Conservation (phyloP, 2,113 vertebrate species). For the Melanerpes aurifrons region DNA sequence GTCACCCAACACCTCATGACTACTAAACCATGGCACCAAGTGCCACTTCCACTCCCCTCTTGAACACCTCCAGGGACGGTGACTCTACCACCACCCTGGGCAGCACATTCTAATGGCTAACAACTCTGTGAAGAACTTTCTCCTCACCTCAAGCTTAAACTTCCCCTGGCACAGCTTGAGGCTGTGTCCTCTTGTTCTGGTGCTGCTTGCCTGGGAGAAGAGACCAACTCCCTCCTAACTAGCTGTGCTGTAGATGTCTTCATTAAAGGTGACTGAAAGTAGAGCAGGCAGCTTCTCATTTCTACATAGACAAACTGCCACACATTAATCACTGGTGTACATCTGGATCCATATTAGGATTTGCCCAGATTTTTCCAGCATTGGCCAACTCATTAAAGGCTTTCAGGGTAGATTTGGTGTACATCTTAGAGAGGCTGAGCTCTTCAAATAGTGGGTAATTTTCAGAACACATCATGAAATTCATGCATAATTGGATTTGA, state of each 20-base stretch:
- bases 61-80: too few species aligned
- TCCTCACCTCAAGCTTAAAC: too few species aligned
- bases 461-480: background rate
- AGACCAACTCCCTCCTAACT: background rate
- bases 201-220: too few species aligned
- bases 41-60: too few species aligned
- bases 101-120: too few species aligned
- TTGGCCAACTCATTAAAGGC: accelerated
- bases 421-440: background rate
- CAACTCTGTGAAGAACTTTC: too few species aligned
- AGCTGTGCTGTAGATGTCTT: background rate
- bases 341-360: background rate
- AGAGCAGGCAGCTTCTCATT: background rate
- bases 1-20: too few species aligned
- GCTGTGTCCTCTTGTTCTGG: too few species aligned
- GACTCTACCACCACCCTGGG: too few species aligned
- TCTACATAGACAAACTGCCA: background rate
- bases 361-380: background rate
- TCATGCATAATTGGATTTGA: background rate
- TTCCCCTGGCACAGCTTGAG: too few species aligned
- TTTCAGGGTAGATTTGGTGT: background rate
- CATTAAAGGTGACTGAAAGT: background rate
- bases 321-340: background rate
- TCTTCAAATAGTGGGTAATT: background rate
- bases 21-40: too few species aligned